Evolutionary conservation across 2,113 vertebrate genomes (phyloP).

Genomic region (Anhinga anhinga): DNA sequence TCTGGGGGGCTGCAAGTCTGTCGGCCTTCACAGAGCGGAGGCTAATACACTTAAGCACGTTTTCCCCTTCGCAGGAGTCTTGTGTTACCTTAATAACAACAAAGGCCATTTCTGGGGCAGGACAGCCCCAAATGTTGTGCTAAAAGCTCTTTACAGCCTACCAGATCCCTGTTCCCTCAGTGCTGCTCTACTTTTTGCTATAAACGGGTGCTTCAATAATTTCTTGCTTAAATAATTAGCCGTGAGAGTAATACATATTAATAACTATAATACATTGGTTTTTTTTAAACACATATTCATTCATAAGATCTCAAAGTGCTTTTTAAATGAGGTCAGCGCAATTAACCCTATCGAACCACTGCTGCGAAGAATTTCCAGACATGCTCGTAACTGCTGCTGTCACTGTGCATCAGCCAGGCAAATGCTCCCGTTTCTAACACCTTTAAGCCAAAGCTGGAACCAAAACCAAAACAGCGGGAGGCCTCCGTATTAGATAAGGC

Average conservation of each 20-base stretch:
- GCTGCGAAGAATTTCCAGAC: neutral
- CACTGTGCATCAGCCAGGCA: neutral
- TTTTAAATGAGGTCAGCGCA: constrained; percentile 45
- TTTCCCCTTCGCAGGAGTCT: neutral
- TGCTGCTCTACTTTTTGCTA: neutral
- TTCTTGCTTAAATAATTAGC: constrained; percentile 32
- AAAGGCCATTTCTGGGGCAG: neutral
- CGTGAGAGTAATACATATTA: constrained; percentile 21
- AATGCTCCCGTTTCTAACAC: neutral
- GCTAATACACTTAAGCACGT: neutral
- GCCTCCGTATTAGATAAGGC: neutral
- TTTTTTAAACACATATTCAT: neutral
- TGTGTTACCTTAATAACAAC: neutral
- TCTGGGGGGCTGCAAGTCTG: neutral
- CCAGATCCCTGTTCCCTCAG: neutral
- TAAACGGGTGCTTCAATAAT: neutral
- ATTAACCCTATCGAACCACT: neutral
- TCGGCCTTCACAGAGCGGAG: neutral
- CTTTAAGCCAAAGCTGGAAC: neutral
- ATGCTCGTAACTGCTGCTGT: neutral
- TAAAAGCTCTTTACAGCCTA: neutral
- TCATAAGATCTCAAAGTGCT: constrained; percentile 27
- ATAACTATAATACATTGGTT: neutral
- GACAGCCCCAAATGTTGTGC: neutral
- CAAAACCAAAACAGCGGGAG: neutral